Evolutionary conservation across 2,113 vertebrate species (phyloP).

Genomic region (Megalops atlanticus): DNA sequence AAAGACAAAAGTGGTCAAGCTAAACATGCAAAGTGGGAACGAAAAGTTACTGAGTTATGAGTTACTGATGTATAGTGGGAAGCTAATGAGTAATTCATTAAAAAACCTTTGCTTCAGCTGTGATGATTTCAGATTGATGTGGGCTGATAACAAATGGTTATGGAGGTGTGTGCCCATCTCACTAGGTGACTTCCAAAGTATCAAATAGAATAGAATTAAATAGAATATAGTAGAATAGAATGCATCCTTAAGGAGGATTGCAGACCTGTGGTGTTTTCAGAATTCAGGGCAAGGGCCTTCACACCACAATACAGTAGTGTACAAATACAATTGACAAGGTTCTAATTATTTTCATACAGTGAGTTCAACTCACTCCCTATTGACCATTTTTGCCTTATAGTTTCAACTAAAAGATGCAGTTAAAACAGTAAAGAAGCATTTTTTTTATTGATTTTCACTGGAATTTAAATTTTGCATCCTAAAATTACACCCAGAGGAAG

Average conservation of each 20-base stretch:
- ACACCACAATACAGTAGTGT: neutral
- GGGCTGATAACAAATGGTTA: neutral
- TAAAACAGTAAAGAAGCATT: no score
- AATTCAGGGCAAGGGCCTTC: neutral
- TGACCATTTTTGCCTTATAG: neutral
- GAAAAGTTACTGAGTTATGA: constrained; percentile 4
- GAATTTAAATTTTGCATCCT: neutral
- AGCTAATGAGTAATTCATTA: neutral
- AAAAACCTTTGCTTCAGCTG: neutral
- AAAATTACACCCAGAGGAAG: neutral
- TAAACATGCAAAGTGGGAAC: constrained; percentile 20
- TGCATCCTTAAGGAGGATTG: neutral
- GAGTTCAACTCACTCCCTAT: neutral
- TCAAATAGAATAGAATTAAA: neutral
- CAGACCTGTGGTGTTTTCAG: neutral
- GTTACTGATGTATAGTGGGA: neutral
- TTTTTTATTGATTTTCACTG: neutral
- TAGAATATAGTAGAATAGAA: neutral
- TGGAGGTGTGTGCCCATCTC: neutral
- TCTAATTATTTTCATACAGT: neutral
- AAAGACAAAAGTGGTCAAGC: constrained; percentile 11
- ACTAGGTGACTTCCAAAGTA: neutral
- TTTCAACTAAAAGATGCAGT: neutral
- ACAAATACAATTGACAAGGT: neutral
- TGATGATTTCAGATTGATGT: neutral